Evolutionary conservation across 2,797 vertebrate species (phyloP).

Genomic region (Lophotriccus pileatus): DNA sequence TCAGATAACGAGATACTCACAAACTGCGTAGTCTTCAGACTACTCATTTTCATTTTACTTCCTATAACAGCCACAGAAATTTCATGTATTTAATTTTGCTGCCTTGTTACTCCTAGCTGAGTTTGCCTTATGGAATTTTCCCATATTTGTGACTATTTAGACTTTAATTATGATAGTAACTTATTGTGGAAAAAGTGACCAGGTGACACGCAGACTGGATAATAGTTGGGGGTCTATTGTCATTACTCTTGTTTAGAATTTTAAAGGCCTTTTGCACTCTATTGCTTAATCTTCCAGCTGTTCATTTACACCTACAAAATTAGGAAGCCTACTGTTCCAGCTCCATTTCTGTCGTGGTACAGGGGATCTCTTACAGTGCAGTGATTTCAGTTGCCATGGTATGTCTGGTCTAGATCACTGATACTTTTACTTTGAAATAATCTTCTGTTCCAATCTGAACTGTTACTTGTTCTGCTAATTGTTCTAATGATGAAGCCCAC

Average conservation of each 20-base stretch:
- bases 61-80: neutral
- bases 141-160: neutral
- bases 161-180: neutral
- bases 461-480: neutral
- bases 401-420: neutral
- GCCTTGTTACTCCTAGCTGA: neutral
- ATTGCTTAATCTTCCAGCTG: neutral
- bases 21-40: neutral
- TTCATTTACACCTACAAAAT: neutral
- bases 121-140: neutral
- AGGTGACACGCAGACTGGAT: neutral
- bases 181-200: neutral
- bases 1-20: neutral
- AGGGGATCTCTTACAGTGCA: neutral
- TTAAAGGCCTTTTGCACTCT: neutral
- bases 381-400: neutral
- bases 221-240: neutral
- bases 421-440: neutral
- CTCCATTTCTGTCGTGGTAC: neutral
- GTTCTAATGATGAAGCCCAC: neutral
- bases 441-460: neutral
- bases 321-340: neutral
- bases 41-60: neutral
- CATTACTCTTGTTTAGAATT: neutral
- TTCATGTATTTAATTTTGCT: neutral